Conservation (phyloP, 1,140 invertebrate genomes). For the Calosoma granatense region DNA sequence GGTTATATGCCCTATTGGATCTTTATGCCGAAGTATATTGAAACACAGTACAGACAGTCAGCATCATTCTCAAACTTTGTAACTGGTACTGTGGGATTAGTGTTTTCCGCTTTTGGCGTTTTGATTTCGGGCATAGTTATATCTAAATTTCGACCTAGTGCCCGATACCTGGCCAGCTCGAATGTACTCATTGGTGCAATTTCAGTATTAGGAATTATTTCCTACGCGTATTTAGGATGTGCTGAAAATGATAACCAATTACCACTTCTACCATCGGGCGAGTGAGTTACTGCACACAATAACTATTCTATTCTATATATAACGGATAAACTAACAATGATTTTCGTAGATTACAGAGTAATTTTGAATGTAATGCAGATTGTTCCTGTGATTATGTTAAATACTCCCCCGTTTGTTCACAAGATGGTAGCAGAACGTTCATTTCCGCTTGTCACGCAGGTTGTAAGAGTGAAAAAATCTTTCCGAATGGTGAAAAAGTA, state of each 20-base stretch:
- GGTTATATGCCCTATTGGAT: constrained; percentile 66
- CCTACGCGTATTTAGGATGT: constrained; percentile 61
- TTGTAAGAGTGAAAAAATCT: constrained; percentile 37
- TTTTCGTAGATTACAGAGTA: not conserved
- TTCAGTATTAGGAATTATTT: constrained; percentile 50
- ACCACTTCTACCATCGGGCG: constrained; percentile 35
- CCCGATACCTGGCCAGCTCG: constrained; percentile 58
- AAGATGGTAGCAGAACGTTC: constrained; percentile 45
- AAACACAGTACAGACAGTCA: constrained; percentile 62
- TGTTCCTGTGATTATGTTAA: constrained; percentile 56
- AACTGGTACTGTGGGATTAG: constrained; percentile 57
- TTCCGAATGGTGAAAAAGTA: constrained; percentile 34
- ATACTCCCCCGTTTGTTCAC: constrained; percentile 57
- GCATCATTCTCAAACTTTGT: constrained; percentile 56
- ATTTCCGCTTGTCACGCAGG: constrained; percentile 65
- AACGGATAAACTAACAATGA: constrained; percentile 4
- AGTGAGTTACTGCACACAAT: constrained; percentile 29
- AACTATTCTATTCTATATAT: too few species aligned
- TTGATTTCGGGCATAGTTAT: constrained; percentile 57
- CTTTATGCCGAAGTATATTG: constrained; percentile 67
- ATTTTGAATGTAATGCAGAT: constrained; percentile 46
- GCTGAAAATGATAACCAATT: constrained; percentile 44
- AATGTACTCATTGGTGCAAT: constrained; percentile 58
- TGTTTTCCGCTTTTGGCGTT: constrained; percentile 62
- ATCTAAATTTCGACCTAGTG: constrained; percentile 55